Base-by-base conservation (phyloP, 2,113 vertebrate species). In the Aphyosemion australe region DNA sequence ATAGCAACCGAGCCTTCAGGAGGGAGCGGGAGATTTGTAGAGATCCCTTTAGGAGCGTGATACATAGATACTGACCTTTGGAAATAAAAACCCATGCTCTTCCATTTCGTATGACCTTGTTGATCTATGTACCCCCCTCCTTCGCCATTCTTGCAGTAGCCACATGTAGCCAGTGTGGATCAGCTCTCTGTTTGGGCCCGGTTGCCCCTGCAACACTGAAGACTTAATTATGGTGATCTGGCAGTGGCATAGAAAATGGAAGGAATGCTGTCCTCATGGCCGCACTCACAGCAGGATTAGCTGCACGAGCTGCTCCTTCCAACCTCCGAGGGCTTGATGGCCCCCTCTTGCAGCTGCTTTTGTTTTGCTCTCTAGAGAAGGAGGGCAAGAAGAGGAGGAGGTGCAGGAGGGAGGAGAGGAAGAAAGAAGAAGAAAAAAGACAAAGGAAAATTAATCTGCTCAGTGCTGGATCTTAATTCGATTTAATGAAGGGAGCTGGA, bases 191-290 rank as follows among this genome's bases (percentile, higher is more conserved):
- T 62, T 84, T 54, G 37, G 72, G 60, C 59, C 64, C 20, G 61
- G 78, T 69, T 48, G 75, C 64, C 68, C 70, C 58, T 62, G 83
- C 86, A 85, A 82, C 81, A 68, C 84, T 67, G 64, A 87, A 78
- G 76, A 79, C 81, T 91, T 92, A 87, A 91, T 92, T 88, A 89
- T 41, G 73, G 84, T 85, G 87, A 91, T 92, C 89, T 91, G 83
- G 87, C 91, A 90, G 83, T 84, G 83, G 86, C 61, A 26, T 51
- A 84, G 84, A 88, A 90, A 91, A 90, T 87, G 88, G 80, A 87
- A 88, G 80, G 90, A 91, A 92, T 92, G 90, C 78, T 74, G 82
- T 89, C 83, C 88, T 86, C 89, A 90, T 87, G 80, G 88, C 82
- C 69, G 55, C 67, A 78, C 75, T 88, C 88, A 75, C 84, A 89